These are phyloP conservation scores for Horisme vitalbata DNA, from an alignment of 2,888 invertebrate species.

Conservation along the genomic window DNA sequence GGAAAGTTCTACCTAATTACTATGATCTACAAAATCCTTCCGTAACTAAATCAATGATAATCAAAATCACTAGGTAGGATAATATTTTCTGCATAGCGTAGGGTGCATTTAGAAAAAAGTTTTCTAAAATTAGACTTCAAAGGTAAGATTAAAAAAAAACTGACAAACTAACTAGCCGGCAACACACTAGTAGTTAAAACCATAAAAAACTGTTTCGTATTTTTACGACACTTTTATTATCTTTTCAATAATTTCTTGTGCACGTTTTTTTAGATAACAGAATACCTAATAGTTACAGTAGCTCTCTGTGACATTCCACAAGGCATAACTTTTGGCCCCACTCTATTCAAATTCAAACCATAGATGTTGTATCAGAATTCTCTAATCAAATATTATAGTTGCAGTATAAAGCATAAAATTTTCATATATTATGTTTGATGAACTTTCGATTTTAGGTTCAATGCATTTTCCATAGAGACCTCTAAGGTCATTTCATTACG, in stretches of 20 bases:
- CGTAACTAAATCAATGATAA: too few species aligned
- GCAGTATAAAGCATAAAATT: background rate
- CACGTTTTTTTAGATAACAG: background rate
- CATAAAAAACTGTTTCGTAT: too few species aligned
- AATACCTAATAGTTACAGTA: background rate
- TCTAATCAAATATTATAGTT: background rate
- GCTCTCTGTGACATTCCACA: background rate
- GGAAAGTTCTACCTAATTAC: too few species aligned
- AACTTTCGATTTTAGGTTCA: conserved; percentile 19
- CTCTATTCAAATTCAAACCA: background rate
- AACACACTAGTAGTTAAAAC: too few species aligned
- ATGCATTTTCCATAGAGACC: conserved; percentile 18
- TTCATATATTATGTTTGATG: conserved; percentile 1
- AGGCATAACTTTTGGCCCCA: background rate
- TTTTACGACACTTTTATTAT: background rate
- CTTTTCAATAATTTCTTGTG: background rate
- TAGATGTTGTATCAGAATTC: too few species aligned
- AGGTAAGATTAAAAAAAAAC: too few species aligned
- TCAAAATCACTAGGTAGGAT: too few species aligned
- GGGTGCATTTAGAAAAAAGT: too few species aligned
- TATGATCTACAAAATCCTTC: too few species aligned
- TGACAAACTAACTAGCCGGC: too few species aligned
- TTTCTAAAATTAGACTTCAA: too few species aligned
- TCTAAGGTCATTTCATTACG: conserved; percentile 19
- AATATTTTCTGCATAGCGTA: too few species aligned